These are phyloP conservation scores for Lithobates pipiens DNA, from an alignment of 2,797 vertebrate genomes.

Conservation along the genomic window DNA sequence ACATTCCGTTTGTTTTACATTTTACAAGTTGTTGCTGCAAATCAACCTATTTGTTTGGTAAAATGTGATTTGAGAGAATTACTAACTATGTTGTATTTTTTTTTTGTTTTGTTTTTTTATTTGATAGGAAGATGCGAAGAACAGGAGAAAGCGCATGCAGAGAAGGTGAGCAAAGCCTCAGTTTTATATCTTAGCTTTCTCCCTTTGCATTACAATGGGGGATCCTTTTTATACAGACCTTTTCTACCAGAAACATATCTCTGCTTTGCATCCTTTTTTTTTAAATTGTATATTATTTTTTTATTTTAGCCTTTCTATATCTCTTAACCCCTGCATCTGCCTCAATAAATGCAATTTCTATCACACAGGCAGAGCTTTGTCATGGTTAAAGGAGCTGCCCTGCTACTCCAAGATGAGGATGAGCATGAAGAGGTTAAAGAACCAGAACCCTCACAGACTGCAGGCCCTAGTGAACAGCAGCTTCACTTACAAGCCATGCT, in stretches of 20 bases:
- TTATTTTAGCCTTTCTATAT: background rate
- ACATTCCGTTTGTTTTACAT: no score
- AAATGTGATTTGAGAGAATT: no score
- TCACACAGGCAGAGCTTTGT: slow-evolving; percentile 91
- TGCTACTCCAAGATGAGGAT: slow-evolving; percentile 82
- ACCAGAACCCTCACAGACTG: slow-evolving; percentile 11
- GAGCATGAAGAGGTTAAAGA: slow-evolving; percentile 60
- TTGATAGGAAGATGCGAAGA: slow-evolving; percentile 67
- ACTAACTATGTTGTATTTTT: no score
- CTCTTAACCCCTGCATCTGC: background rate
- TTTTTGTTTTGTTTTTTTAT: no score
- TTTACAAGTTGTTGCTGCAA: no score
- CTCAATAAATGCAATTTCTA: background rate
- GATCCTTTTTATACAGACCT: background rate
- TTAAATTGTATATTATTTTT: no score
- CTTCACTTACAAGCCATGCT: slow-evolving; percentile 89
- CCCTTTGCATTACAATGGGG: background rate
- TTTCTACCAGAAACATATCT: background rate
- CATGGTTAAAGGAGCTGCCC: slow-evolving; percentile 86
- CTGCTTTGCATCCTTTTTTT: background rate
- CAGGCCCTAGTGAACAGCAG: slow-evolving; percentile 68
- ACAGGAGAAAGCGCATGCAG: slow-evolving; percentile 68
- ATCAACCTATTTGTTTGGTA: no score
- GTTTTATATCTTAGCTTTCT: background rate
- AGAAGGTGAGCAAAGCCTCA: slow-evolving; percentile 70